Conservation (phyloP, 2,113 vertebrate species). For the Rhombomys opimus region DNA sequence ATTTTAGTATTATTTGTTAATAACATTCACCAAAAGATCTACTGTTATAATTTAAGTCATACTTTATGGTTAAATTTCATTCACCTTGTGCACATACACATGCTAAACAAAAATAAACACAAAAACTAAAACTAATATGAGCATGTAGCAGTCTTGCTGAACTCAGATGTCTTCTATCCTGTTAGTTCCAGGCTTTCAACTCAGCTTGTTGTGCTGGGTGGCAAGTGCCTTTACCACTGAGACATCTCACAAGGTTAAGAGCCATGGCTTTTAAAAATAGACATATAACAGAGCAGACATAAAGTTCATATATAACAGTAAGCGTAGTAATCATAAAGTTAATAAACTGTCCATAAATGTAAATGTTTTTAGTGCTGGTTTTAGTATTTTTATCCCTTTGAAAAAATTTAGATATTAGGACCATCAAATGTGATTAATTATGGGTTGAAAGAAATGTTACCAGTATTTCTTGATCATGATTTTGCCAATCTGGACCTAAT, state of each 20-base stretch:
- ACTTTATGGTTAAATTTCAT: neutral
- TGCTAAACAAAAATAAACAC: no score
- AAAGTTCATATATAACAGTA: neutral
- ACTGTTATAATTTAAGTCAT: neutral
- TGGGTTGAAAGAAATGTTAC: neutral
- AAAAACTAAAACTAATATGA: neutral
- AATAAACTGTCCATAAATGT: neutral
- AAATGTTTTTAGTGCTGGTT: neutral
- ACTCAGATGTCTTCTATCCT: neutral
- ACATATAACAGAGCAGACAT: neutral
- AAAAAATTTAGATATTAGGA: neutral
- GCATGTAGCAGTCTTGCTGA: no score
- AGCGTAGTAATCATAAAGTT: no score
- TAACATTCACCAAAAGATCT: neutral
- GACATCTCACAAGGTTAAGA: neutral
- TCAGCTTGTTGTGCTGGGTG: neutral
- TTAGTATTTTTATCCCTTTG: neutral
- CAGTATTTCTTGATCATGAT: neutral
- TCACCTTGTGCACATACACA: neutral
- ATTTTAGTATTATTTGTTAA: neutral
- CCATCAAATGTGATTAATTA: neutral
- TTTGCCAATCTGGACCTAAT: neutral
- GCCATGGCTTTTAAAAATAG: neutral
- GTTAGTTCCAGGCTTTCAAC: neutral
- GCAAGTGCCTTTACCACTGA: neutral